Evolutionary conservation across 2,888 invertebrate species (phyloP).

Genomic region (Apotomis capreana): DNA sequence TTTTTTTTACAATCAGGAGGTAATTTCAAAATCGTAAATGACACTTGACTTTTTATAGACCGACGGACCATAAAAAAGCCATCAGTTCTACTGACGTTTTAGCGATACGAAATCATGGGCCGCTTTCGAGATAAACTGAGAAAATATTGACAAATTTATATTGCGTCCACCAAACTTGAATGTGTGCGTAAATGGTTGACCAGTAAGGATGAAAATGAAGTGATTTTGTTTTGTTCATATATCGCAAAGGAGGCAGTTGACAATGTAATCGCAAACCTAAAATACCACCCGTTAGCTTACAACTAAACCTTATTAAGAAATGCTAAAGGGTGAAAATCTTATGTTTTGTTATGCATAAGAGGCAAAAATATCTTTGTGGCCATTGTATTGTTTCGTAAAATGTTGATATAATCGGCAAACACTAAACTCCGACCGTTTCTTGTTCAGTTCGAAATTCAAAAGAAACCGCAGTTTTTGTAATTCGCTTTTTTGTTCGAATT

Average conservation of each 20-base stretch:
- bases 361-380: slow-evolving; percentile 16
- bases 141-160: slow-evolving; percentile 44
- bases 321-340: slow-evolving; percentile 45
- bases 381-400: slow-evolving; percentile 58
- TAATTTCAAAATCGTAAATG: slow-evolving; percentile 29
- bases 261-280: neutral
- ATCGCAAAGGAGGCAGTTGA: slow-evolving; percentile 10
- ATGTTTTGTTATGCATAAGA: slow-evolving; percentile 22
- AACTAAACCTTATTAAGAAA: slow-evolving; percentile 28
- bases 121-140: slow-evolving; percentile 56
- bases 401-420: slow-evolving; percentile 72
- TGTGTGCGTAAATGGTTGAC: neutral
- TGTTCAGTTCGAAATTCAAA: slow-evolving; percentile 68
- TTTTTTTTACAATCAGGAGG: slow-evolving; percentile 21
- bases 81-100: slow-evolving; percentile 67
- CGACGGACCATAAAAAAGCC: slow-evolving; percentile 61
- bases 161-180: neutral
- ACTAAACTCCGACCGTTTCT: slow-evolving; percentile 69
- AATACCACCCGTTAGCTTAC: neutral
- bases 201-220: neutral
- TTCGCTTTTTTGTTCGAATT: slow-evolving; percentile 65
- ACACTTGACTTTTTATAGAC: slow-evolving; percentile 18
- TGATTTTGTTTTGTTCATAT: neutral
- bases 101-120: slow-evolving; percentile 63
- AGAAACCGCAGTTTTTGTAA: slow-evolving; percentile 73